Evolutionary conservation across 1,140 invertebrate species (phyloP).

Genomic region (Zophobas morio): DNA sequence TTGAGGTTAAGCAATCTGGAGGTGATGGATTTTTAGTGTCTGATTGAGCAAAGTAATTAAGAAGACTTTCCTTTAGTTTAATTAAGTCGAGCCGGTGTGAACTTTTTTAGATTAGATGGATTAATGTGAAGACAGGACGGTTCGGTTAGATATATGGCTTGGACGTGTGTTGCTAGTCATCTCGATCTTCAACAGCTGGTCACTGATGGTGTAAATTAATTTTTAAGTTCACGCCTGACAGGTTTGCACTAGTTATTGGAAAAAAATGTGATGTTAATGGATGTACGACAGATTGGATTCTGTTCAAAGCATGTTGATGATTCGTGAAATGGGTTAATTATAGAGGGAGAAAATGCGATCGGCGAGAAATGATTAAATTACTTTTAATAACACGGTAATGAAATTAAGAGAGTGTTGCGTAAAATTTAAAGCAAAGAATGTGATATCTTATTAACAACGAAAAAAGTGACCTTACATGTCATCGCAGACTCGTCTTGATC

Average conservation of each 20-base stretch:
- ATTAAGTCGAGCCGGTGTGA: neutral
- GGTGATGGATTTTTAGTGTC: neutral
- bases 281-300: neutral
- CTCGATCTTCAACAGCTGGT: conserved; percentile 7
- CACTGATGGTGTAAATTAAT: neutral
- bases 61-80: neutral
- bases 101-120: neutral
- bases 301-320: too few species aligned
- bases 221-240: conserved; percentile 12
- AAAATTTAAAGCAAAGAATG: too few species aligned
- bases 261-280: conserved; percentile 11
- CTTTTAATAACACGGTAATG: too few species aligned
- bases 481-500: too few species aligned
- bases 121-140: neutral
- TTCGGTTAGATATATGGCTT: neutral
- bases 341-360: too few species aligned
- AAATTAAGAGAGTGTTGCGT: too few species aligned
- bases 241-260: conserved; percentile 20
- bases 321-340: too few species aligned
- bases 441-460: too few species aligned
- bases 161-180: neutral
- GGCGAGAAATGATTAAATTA: too few species aligned
- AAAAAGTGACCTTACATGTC: too few species aligned
- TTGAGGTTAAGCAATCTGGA: neutral
- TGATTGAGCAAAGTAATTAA: neutral